phyloP scores from a whole-genome alignment of 2,113 vertebrate genomes.

The Morone chrysops region DNA sequence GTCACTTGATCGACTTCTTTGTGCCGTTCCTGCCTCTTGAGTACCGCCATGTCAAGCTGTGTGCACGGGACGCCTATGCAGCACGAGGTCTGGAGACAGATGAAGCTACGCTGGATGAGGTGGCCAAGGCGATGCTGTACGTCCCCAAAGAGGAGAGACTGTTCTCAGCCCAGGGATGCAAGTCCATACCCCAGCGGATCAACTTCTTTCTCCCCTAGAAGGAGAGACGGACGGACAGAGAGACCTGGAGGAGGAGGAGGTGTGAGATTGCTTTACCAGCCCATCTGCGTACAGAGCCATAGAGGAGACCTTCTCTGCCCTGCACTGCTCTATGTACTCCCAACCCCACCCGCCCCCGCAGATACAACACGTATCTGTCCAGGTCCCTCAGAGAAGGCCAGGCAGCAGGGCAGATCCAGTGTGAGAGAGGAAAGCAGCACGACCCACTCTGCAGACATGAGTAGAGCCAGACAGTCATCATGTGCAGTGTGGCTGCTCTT shows the following conservation, averaged over 20 bases:
- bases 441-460: constrained; percentile 29
- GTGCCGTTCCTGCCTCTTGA: constrained; percentile 96
- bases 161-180: constrained; percentile 97
- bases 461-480: constrained; percentile 1
- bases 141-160: constrained; percentile 92
- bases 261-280: constrained; percentile 41
- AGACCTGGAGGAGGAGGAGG: constrained; percentile 47
- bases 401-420: constrained; percentile 39
- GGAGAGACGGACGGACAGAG: neutral
- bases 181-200: constrained; percentile 94
- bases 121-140: constrained; percentile 92
- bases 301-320: constrained; percentile 40
- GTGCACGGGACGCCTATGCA: constrained; percentile 87
- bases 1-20: constrained; percentile 90
- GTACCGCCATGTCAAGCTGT: constrained; percentile 90
- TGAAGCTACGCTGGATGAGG: constrained; percentile 86
- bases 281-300: constrained; percentile 61
- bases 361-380: constrained; percentile 51
- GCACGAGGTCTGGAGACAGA: constrained; percentile 86
- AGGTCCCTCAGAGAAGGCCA: constrained; percentile 52
- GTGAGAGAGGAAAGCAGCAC: constrained; percentile 11
- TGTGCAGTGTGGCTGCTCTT: constrained; percentile 24
- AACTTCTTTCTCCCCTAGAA: constrained; percentile 90
- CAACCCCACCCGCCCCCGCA: constrained; percentile 12
- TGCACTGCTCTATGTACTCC: constrained; percentile 30